These are phyloP conservation scores for Xiphophorus maculatus DNA, from an alignment of 2,113 vertebrate species.

Conservation along the genomic window DNA sequence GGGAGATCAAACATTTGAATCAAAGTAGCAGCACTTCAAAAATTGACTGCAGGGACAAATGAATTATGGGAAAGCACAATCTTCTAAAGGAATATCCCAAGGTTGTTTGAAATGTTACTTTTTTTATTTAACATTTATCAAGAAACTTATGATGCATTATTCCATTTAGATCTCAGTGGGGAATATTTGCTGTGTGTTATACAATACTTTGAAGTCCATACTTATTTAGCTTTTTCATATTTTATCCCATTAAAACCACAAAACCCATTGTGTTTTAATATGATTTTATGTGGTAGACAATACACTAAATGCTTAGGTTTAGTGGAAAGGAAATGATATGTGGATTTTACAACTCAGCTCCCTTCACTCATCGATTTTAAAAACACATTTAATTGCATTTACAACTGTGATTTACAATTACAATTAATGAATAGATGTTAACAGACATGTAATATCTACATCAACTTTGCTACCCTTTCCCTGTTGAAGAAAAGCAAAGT, in stretches of 20 bases:
- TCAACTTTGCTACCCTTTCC: too few species aligned
- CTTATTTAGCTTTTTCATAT: neutral
- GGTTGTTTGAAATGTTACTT: neutral
- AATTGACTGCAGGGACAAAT: slow-evolving; percentile 18
- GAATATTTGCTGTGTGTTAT: neutral
- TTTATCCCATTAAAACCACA: neutral
- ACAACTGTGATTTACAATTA: too few species aligned
- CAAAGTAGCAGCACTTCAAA: slow-evolving; percentile 40
- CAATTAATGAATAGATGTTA: too few species aligned
- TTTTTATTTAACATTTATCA: neutral
- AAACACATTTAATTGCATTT: too few species aligned
- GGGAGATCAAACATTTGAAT: slow-evolving; percentile 33
- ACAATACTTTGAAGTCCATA: neutral
- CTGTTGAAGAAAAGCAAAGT: too few species aligned
- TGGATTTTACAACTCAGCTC: too few species aligned
- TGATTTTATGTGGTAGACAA: neutral
- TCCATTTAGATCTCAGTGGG: neutral
- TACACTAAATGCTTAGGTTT: too few species aligned
- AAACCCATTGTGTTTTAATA: neutral
- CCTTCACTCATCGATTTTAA: too few species aligned
- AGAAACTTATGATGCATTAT: neutral
- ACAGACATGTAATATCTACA: too few species aligned
- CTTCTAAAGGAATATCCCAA: neutral
- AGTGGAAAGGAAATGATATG: too few species aligned
- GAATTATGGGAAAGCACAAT: slow-evolving; percentile 3